Conservation (phyloP, 2,113 vertebrate genomes). For the Indicator maculatus region DNA sequence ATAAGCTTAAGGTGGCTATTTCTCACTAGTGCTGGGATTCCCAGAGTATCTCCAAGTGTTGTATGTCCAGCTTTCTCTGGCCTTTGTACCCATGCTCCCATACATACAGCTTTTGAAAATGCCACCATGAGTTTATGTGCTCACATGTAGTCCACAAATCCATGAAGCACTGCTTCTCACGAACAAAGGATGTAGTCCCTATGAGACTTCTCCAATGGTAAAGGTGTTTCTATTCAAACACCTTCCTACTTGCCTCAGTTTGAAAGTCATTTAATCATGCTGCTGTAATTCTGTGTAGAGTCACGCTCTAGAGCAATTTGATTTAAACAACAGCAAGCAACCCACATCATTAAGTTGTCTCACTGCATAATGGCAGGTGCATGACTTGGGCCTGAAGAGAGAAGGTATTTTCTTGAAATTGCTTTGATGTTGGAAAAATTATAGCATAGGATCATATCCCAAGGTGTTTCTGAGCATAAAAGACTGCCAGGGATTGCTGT, state of each 20-base stretch:
- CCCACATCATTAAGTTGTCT: not conserved
- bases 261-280: accelerated
- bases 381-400: not conserved
- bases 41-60: not conserved
- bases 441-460: not conserved
- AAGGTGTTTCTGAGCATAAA: not conserved
- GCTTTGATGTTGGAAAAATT: not conserved
- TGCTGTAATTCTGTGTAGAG: not conserved
- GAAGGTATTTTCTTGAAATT: not conserved
- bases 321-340: not conserved
- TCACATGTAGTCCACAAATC: not conserved
- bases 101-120: not conserved
- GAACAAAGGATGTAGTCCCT: not conserved
- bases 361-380: not conserved
- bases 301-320: not conserved
- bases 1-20: not conserved
- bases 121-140: accelerated
- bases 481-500: not conserved
- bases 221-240: not conserved
- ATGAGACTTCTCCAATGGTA: not conserved
- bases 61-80: not conserved
- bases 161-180: not conserved
- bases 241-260: not conserved
- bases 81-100: not conserved
- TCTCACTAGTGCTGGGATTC: not conserved